Conservation (phyloP, 2,888 invertebrate species). For the Matsumyia berberina region DNA sequence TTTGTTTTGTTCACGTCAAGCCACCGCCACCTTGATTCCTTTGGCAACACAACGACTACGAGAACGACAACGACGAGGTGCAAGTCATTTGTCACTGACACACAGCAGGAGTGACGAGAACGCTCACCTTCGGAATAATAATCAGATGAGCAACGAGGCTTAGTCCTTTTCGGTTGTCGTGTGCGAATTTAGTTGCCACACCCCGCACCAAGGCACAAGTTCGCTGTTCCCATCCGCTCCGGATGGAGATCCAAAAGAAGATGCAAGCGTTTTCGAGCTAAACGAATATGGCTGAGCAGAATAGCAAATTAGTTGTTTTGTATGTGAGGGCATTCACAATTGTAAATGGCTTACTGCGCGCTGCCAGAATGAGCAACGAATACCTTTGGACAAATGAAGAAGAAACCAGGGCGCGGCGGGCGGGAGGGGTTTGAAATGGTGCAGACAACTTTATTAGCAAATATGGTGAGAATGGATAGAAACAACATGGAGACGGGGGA, state of each 20-base stretch:
- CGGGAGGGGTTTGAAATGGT: constrained; percentile 30
- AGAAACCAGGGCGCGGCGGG: constrained; percentile 29
- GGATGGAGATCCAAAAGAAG: constrained; percentile 63
- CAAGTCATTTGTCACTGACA: constrained; percentile 76
- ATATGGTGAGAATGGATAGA: constrained; percentile 25
- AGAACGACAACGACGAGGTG: constrained; percentile 62
- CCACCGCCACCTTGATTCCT: constrained; percentile 30
- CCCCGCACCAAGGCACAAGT: constrained; percentile 9
- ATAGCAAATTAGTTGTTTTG: constrained; percentile 71
- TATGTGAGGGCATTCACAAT: constrained; percentile 73
- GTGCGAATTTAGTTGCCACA: constrained; percentile 44
- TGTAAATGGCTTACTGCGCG: constrained; percentile 69
- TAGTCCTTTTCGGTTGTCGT: constrained; percentile 54
- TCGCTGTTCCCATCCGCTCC: constrained; percentile 25
- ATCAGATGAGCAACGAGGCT: constrained; percentile 70
- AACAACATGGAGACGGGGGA: not conserved
- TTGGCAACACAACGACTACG: constrained; percentile 11
- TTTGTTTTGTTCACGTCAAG: constrained; percentile 69
- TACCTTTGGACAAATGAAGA: constrained; percentile 46
- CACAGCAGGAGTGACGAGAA: constrained; percentile 63
- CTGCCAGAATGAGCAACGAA: constrained; percentile 52
- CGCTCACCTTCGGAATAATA: constrained; percentile 75
- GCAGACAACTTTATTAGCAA: constrained; percentile 67
- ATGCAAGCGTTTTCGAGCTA: constrained; percentile 70
- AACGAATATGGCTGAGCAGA: constrained; percentile 75